Percentiles rank a stretch among this genome's conserved stretches.
Conservation (phyloP, 1,140 invertebrate genomes). For the Rhyacophila brunnea region DNA sequence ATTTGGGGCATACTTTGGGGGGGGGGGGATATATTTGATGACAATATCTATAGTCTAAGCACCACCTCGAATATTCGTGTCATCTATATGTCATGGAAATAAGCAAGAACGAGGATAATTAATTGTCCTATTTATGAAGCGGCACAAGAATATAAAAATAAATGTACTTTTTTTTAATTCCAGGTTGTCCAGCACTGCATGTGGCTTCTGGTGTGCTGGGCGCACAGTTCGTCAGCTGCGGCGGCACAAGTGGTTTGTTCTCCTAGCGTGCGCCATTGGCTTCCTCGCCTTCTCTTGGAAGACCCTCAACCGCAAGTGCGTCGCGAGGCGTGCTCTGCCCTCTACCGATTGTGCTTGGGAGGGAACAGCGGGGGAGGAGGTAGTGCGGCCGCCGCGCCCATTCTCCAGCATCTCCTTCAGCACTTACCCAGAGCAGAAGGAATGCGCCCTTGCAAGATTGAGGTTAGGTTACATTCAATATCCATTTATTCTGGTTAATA, state of each 20-base stretch:
- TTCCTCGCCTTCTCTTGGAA: constrained; percentile 47
- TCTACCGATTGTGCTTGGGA: constrained; percentile 83
- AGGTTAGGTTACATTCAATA: constrained; percentile 40
- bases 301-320: constrained; percentile 67
- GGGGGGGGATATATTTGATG: too few species aligned
- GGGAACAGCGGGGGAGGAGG: constrained; percentile 56
- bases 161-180: too few species aligned
- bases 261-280: constrained; percentile 42
- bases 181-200: constrained; percentile 38
- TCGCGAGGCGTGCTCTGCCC: constrained; percentile 83
- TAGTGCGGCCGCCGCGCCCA: constrained; percentile 53
- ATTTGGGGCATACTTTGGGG: too few species aligned
- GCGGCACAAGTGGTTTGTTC: constrained; percentile 47
- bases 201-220: constrained; percentile 53
- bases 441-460: constrained; percentile 72
- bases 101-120: too few species aligned
- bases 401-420: constrained; percentile 75
- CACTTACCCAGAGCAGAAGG: constrained; percentile 79
- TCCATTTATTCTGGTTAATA: too few species aligned
- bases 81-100: too few species aligned
- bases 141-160: too few species aligned
- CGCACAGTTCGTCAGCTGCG: constrained; percentile 48
- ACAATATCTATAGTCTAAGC: too few species aligned
- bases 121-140: too few species aligned
- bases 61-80: too few species aligned